Conservation (phyloP, 2,888 invertebrate species). For the Dichetophora obliterata region DNA sequence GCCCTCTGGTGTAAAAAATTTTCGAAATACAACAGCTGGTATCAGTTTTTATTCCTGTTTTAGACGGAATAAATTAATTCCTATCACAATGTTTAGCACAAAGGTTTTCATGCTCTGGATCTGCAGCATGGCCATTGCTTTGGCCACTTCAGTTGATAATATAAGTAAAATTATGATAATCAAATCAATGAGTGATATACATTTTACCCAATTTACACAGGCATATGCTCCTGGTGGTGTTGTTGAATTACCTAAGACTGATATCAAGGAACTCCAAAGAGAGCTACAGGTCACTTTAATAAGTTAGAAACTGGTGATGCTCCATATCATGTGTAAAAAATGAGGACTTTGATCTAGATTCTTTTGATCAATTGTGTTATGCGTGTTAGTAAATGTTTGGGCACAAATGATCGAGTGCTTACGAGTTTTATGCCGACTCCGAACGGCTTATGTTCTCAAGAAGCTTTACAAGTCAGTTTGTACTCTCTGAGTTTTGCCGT, state of each 20-base stretch:
- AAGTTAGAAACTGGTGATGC: conserved; percentile 47
- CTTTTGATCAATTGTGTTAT: too few species aligned
- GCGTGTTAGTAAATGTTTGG: too few species aligned
- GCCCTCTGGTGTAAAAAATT: background rate
- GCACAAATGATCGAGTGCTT: too few species aligned
- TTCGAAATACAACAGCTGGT: background rate
- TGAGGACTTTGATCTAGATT: too few species aligned
- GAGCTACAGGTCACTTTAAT: background rate
- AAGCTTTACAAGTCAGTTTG: too few species aligned
- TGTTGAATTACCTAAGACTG: background rate
- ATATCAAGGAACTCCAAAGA: background rate
- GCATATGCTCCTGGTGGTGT: background rate
- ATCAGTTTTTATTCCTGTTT: background rate
- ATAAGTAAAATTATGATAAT: background rate
- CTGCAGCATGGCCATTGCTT: background rate
- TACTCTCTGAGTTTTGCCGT: too few species aligned
- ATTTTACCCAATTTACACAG: background rate
- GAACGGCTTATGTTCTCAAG: too few species aligned
- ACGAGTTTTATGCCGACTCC: too few species aligned
- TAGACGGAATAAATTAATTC: background rate
- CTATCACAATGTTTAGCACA: background rate
- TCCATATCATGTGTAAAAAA: conserved; percentile 48
- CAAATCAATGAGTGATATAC: background rate
- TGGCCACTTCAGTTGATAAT: background rate
- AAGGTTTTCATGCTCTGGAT: conserved; percentile 1